phyloP scores from a whole-genome alignment of 1,140 invertebrate species.

The Archivesica marissinica region DNA sequence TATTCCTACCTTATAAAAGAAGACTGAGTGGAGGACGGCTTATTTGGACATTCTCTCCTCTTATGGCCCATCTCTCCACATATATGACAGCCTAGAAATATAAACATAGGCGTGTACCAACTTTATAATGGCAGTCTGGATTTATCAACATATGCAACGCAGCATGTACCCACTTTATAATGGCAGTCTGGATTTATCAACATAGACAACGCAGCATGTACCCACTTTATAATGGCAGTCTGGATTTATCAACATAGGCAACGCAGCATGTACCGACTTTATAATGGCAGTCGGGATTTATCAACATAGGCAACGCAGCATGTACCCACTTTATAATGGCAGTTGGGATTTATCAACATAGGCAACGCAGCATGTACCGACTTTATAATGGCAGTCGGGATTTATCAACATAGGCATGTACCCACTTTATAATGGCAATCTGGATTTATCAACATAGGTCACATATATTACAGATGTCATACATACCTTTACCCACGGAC shows the following conservation, averaged over 20 bases:
- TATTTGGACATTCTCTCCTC: slow-evolving; percentile 56
- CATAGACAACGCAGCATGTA: not conserved
- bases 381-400: not conserved
- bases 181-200: not conserved
- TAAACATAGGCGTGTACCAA: not conserved
- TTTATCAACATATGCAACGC: not conserved
- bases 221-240: no score
- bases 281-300: not conserved
- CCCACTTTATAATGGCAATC: no score
- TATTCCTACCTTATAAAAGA: not conserved
- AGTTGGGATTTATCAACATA: not conserved
- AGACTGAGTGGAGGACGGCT: not conserved
- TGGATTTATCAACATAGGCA: not conserved
- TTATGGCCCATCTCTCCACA: slow-evolving; percentile 53
- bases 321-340: no score
- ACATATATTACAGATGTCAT: not conserved
- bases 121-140: no score
- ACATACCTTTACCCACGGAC: not conserved
- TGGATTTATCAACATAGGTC: no score
- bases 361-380: not conserved
- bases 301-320: not conserved
- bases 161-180: no score
- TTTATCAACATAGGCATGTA: not conserved
- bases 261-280: not conserved
- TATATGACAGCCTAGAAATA: slow-evolving; percentile 60